Evolutionary conservation across 1,140 invertebrate species (phyloP).

Genomic region (Trichonephila clavata): DNA sequence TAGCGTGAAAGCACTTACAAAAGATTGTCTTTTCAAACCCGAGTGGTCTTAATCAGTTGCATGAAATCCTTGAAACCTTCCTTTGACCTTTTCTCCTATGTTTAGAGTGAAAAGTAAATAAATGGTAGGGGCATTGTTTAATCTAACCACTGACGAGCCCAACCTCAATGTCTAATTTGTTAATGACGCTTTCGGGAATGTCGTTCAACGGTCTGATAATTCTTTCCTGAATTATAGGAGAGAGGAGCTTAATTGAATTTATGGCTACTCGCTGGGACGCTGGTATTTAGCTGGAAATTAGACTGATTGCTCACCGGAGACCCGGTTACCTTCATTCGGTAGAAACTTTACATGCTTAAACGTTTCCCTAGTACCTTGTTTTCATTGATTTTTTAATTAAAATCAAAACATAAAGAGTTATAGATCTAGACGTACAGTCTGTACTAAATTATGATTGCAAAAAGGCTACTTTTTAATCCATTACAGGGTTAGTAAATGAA

Average conservation of each 20-base stretch:
- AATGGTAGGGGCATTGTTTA: constrained; percentile 49
- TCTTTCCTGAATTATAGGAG: constrained; percentile 60
- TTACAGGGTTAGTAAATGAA: neutral
- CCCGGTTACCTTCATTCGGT: neutral
- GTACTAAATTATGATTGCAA: neutral
- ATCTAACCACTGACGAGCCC: constrained; percentile 32
- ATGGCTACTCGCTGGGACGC: neutral
- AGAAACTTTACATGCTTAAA: neutral
- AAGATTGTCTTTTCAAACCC: too few relatives aligned
- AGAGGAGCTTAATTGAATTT: constrained; percentile 56
- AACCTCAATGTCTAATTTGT: constrained; percentile 55
- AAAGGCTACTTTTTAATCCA: neutral
- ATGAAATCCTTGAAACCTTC: neutral
- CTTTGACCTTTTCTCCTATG: neutral
- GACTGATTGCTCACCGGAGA: constrained; percentile 28
- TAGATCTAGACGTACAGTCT: neutral
- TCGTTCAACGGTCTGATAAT: constrained; percentile 48
- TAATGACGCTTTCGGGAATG: constrained; percentile 56
- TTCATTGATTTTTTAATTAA: constrained; percentile 6
- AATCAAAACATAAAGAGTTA: constrained; percentile 5
- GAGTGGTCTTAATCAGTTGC: neutral
- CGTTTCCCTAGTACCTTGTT: neutral
- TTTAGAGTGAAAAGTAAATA: neutral
- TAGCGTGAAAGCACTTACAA: too few relatives aligned
- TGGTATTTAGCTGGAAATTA: constrained; percentile 2